Evolutionary conservation across 1,140 invertebrate genomes (phyloP), one percentile per base, ranked within the genome.

Genomic region (Macrotrachela quadricornifera): DNA sequence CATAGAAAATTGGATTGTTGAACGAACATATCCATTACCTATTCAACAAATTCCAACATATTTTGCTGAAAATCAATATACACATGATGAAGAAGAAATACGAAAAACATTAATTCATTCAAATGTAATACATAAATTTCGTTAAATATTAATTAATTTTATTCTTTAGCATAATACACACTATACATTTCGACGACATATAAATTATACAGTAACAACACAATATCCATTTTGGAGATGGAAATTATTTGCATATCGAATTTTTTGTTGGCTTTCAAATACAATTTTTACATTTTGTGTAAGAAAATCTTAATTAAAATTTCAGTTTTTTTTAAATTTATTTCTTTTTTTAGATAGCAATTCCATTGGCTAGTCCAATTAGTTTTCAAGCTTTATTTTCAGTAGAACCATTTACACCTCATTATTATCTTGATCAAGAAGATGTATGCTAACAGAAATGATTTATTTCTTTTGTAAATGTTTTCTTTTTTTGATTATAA

Each of bases 231-330:
- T 84, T 62, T 92, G 86, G 85, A 75, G 86, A 48, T 77, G 82
- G 75, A 75, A 75, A 57, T 80, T 80, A 61, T 79, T 75, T 50
- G 66, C 78, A 41, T 74, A 78, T 49, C 67, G 79, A 51, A 82
- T 81, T 0, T 85, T 83, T 79, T 79, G 80, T 61, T 88, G 84
- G 84, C 81, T 80, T n/a, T 86, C 83, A 80, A 90, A 91, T 70
- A 79, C 82, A 16, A 84, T 90, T 78, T 90, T 84, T 63, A 72
- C 87, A 48, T 79, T 88, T 59, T 83, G 83, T 45, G 82, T 76
- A 64, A 64, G 62, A 59, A 17, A 8, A 9, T 50, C 14, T 60
- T 53, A 46, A 6, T 17, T 14, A 51, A 21, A 13, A 21, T 16
- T 46, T 30, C 17, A 43, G 2, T 11, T 40, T 18, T 48, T 16